Evolutionary conservation across 1,140 invertebrate genomes (phyloP).

Genomic region (Hyles euphorbiae): DNA sequence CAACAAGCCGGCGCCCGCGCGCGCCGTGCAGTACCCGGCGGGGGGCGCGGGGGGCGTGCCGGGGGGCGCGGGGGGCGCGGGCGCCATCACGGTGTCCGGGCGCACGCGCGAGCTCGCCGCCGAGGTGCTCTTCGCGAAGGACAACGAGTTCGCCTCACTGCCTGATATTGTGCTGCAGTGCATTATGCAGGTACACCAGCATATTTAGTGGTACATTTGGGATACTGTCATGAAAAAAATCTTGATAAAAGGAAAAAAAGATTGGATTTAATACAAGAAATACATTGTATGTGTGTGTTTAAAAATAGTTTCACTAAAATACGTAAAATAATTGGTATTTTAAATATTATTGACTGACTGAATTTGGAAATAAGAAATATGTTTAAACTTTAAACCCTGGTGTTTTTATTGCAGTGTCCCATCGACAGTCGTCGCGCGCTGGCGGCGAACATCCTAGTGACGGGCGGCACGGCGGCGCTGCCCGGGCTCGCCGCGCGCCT

Average conservation of each 20-base stretch:
- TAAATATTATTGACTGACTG: background rate
- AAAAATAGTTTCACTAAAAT: background rate
- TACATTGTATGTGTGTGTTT: background rate
- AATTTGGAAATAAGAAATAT: background rate
- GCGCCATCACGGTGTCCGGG: background rate
- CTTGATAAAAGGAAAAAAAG: background rate
- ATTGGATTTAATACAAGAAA: background rate
- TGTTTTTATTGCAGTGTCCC: constrained; percentile 28
- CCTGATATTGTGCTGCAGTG: constrained; percentile 53
- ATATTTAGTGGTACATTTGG: background rate
- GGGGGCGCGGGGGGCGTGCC: background rate
- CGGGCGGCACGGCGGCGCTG: constrained; percentile 44
- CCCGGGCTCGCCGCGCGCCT: constrained; percentile 49
- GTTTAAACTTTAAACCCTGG: background rate
- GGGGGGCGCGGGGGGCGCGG: background rate
- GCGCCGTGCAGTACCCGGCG: background rate
- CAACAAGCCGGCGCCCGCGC: background rate
- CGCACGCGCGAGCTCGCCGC: constrained; percentile 35
- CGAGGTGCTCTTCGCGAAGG: constrained; percentile 29
- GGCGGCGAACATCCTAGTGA: constrained; percentile 48
- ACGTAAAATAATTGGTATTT: background rate
- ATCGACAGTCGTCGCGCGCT: constrained; percentile 49
- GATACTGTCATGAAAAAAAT: background rate
- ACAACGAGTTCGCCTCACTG: constrained; percentile 47
- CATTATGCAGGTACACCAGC: constrained; percentile 30